phyloP scores from a whole-genome alignment of 2,113 vertebrate species.

The Rattus norvegicus region GRCr8 NC_086038.1:11202501-11203000 shows the following conservation, averaged over 20 bases:
- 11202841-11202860: not conserved
- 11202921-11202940: not conserved
- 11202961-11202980: not conserved
- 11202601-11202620: not conserved
- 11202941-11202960: not conserved
- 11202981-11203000: not conserved
- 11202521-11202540: not conserved
- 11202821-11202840: not conserved
- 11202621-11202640: not conserved
- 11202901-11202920: not conserved
- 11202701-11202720: not conserved
- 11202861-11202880: not conserved
- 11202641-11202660: not conserved
- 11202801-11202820: not conserved
- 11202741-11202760: not conserved
- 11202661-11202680: not conserved
- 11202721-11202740: not conserved
- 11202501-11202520: not conserved
- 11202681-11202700: not conserved
- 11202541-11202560: not conserved
- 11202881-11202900: not conserved
- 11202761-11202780: too few species aligned
- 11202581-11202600: not conserved
- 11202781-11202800: not conserved
- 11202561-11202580: not conserved